Base-by-base conservation (phyloP, 1,140 invertebrate species). In the Sycophila sp. region DNA sequence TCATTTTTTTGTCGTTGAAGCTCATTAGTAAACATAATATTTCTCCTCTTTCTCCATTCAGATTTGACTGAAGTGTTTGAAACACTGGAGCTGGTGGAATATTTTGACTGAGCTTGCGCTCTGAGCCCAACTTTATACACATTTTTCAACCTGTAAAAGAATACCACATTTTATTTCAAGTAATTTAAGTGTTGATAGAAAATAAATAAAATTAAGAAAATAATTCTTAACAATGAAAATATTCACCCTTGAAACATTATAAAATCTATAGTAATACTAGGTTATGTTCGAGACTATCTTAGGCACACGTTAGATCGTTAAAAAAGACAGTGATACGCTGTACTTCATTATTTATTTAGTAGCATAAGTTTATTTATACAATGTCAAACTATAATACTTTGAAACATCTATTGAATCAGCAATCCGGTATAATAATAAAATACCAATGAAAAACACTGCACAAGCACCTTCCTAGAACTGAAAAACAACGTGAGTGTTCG, bases 11-110 rank as follows among this genome's bases (percentile, higher is more conserved):
- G 77, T 4, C 34, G 74, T 65, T 91, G 88, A 76, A 92, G 89
- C 83, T 99, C 96, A 62, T 90, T 78, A n/a, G 90, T 86, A 79
- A 98, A 98, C 7, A 98, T 75, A 47, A 92, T 87, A 87, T 90
- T 90, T 53, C 90, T 88, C 58, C 85, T 81, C 49, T 87, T 81
- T 53, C 85, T 83, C 2, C 81, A 81, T 69, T 88, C 85, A 38
- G 80, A 17, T 55, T 67, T 72, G 13, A 56, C n/a, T 1, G 24
- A 17, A 3, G 40, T 26, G n/a, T n/a, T n/a, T n/a, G n/a, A n/a
- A n/a, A n/a, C n/a, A n/a, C n/a, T n/a, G n/a, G n/a, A n/a, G n/a
- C n/a, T n/a, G 19, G 77, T 75, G 2, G 62, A 28, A 32, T 38
- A 77, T 45, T 75, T 70, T 28, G 55, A 36, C 10, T 63, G 19